Evolutionary conservation across 1,140 invertebrate genomes (phyloP).

Genomic region (Asobara japonica): DNA sequence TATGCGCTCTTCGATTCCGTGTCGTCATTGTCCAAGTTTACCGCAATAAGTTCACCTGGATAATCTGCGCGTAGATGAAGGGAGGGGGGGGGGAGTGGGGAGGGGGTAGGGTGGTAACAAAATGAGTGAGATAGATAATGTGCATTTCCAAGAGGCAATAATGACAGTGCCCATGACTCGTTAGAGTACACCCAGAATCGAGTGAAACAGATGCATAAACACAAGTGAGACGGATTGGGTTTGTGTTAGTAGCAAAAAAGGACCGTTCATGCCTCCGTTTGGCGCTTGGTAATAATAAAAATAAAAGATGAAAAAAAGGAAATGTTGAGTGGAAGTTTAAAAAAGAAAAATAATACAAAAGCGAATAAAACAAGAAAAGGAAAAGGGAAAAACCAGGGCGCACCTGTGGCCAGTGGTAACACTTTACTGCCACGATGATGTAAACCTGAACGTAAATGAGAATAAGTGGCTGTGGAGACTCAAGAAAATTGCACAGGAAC

Average conservation of each 20-base stretch:
- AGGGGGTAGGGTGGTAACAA: no score
- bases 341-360: constrained; percentile 40
- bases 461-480: constrained; percentile 52
- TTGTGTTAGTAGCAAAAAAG: constrained; percentile 45
- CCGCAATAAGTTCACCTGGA: constrained; percentile 60
- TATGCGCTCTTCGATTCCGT: constrained; percentile 44
- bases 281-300: constrained; percentile 31
- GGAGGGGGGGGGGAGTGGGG: constrained; percentile 30
- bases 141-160: constrained; percentile 55
- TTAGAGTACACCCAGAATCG: constrained; percentile 51
- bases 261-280: constrained; percentile 43
- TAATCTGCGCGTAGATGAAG: constrained; percentile 56
- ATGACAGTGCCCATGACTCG: constrained; percentile 63
- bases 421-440: constrained; percentile 63
- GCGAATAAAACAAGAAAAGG: constrained; percentile 3
- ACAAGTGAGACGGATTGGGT: neutral
- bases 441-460: constrained; percentile 63
- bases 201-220: constrained; percentile 41
- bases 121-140: no score
- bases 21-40: constrained; percentile 60
- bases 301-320: constrained; percentile 34
- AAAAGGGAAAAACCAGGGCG: constrained; percentile 54
- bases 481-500: constrained; percentile 51
- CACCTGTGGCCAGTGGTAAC: constrained; percentile 60
- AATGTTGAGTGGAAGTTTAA: constrained; percentile 1